Base-by-base conservation (phyloP, 2,888 invertebrate genomes). In the Noctua janthina region DNA sequence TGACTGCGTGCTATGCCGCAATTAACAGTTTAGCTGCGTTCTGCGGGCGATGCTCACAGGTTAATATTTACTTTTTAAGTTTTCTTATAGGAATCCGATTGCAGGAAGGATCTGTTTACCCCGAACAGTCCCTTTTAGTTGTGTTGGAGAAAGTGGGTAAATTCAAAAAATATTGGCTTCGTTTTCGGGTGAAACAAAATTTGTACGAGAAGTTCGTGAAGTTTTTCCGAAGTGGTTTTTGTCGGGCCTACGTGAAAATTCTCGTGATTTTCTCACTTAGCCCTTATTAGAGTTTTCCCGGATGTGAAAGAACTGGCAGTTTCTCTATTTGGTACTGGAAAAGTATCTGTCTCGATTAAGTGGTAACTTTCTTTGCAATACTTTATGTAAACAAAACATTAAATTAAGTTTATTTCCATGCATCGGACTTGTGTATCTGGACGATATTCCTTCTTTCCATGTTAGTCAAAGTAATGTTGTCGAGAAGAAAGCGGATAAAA, bases 31-130 rank as follows among this genome's bases (percentile, higher is more conserved):
- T 96, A 96, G 93, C 96, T 94, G 95, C 95, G 95, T 95, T 94
- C 96, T 94, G 95, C 97, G 94, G 97, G 97, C 96, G 95, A 97
- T 97, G 97, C 96, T 96, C 95, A 95, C 93, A 97, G 97, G 97
- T 97, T 96, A 93, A 93, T 94, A 95, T 95, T 95, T 94, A 93
- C 91, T 92, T 92, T 93, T 92, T 91, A 90, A 92, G 91, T 84
- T 90, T 93, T 94, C 93, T 92, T 90, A 92, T 92, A 90, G 89
- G 93, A 94, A 92, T 95, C 93, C 86, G 81, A 84, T 88, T 92
- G 78, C 71, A 69, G n/a, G 66, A 75, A 81, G 70, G 75, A 74
- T 82, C 29, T 81, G 76, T 29, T 73, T 67, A 23, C 46, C 43
- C 10, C 15, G 1, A 51, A 68, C 68, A 59, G 17, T 43, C 39